phyloP scores from a whole-genome alignment of 2,113 vertebrate genomes.

The Hippocampus abdominalis region DNA sequence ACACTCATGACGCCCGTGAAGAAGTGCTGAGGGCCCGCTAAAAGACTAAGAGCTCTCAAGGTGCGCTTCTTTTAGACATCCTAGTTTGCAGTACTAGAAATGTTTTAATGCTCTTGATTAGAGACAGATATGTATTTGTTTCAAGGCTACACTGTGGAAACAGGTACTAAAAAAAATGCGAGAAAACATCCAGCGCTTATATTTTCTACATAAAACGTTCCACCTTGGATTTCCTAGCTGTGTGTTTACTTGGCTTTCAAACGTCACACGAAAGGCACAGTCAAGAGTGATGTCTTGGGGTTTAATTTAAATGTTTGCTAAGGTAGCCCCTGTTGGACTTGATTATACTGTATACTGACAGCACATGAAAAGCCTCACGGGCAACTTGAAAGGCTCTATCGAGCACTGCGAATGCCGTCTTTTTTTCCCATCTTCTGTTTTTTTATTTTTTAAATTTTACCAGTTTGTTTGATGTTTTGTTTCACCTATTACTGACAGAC shows the following conservation, averaged over 20 bases:
- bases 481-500: neutral
- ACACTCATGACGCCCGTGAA: conserved; percentile 48
- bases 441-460: neutral
- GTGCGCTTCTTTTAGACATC: neutral
- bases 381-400: neutral
- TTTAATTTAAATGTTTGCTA: conserved; percentile 22
- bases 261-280: conserved; percentile 7
- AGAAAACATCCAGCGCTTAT: conserved; percentile 1
- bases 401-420: neutral
- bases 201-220: neutral
- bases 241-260: conserved; percentile 5
- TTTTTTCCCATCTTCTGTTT: neutral
- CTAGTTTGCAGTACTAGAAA: neutral
- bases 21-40: conserved; percentile 29
- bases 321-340: conserved; percentile 9
- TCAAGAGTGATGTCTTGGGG: conserved; percentile 1
- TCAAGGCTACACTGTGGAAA: neutral
- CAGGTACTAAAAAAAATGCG: neutral
- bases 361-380: neutral
- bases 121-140: neutral
- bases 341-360: conserved; percentile 8
- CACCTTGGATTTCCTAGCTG: neutral
- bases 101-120: neutral
- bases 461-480: neutral
- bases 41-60: conserved; percentile 10